These are phyloP conservation scores for Tipula helvola DNA, from an alignment of 2,888 invertebrate genomes.

Conservation along the genomic window DNA sequence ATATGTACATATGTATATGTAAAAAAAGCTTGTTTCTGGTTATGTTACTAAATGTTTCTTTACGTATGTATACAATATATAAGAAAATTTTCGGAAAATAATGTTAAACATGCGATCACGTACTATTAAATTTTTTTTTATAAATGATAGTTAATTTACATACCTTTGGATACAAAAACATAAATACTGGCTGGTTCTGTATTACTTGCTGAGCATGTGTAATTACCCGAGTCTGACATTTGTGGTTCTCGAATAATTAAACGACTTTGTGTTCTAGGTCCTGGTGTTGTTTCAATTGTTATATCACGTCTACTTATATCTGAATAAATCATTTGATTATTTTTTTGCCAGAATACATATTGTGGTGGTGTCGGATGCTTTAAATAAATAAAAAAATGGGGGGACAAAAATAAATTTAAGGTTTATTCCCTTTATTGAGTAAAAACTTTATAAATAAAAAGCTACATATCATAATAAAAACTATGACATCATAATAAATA, in stretches of 20 bases:
- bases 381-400: not conserved
- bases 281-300: conserved; percentile 70
- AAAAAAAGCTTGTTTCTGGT: not conserved
- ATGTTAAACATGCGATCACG: not conserved
- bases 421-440: not conserved
- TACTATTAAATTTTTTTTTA: not conserved
- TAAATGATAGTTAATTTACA: conserved; percentile 24
- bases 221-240: conserved; percentile 80
- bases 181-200: conserved; percentile 80
- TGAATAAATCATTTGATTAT: conserved; percentile 88
- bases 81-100: not conserved
- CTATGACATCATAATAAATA: not conserved
- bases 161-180: conserved; percentile 85
- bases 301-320: conserved; percentile 72
- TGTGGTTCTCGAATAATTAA: conserved; percentile 72
- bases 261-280: conserved; percentile 72
- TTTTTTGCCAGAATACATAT: conserved; percentile 93
- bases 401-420: not conserved
- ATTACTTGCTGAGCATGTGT: conserved; percentile 81
- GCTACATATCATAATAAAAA: not conserved
- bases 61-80: not conserved
- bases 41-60: not conserved
- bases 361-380: conserved; percentile 85
- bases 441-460: not conserved
- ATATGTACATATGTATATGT: not conserved